phyloP scores from a whole-genome alignment of 2,888 invertebrate genomes.

The Lasioglossum leucozonium region DNA sequence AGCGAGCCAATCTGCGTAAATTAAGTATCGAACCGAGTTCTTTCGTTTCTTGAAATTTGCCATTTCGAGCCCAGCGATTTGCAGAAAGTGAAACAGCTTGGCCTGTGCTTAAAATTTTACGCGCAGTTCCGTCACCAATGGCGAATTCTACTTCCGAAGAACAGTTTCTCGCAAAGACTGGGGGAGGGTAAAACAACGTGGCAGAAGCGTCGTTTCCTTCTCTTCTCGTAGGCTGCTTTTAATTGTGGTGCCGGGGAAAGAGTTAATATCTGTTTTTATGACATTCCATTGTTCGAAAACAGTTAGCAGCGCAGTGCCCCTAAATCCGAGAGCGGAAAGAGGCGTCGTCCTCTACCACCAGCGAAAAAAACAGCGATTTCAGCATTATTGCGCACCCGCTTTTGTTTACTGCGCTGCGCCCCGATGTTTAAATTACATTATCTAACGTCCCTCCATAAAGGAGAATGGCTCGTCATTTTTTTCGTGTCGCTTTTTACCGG shows the following conservation, averaged over 20 bases:
- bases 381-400: neutral
- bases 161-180: constrained; percentile 1
- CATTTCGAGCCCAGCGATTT: neutral
- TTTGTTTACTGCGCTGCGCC: neutral
- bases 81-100: constrained; percentile 25
- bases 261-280: constrained; percentile 41
- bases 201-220: neutral
- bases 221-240: constrained; percentile 1
- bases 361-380: neutral
- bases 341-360: neutral
- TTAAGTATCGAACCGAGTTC: neutral
- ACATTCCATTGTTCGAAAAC: constrained; percentile 33
- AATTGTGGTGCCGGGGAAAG: constrained; percentile 25
- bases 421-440: constrained; percentile 23
- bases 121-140: neutral
- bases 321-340: neutral
- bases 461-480: neutral
- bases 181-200: neutral
- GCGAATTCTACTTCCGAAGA: neutral
- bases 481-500: neutral
- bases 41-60: constrained; percentile 2
- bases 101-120: constrained; percentile 26
- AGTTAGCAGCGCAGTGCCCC: neutral
- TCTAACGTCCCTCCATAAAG: constrained; percentile 12
- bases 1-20: neutral